Percentiles rank a stretch among this genome's conserved stretches.
These are phyloP conservation scores for Leptopilina drosophilae DNA, from an alignment of 2,888 invertebrate genomes.

Conservation along the genomic window DNA sequence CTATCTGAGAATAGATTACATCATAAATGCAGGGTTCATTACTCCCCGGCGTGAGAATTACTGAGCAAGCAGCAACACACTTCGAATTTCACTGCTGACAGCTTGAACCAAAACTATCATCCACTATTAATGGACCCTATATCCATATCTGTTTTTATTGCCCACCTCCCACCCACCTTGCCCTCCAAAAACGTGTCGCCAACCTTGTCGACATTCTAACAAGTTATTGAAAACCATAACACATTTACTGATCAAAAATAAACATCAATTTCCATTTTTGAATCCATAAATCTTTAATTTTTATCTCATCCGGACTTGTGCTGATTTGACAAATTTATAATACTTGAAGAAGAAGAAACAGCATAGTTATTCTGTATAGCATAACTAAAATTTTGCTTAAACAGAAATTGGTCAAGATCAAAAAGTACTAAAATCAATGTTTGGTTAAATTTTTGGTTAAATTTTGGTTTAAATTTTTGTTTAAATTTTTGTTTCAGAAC, in stretches of 20 bases:
- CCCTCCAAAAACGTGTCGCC: not conserved
- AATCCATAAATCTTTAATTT: not conserved
- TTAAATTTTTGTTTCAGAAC: conserved; percentile 51
- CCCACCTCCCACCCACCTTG: too few species aligned
- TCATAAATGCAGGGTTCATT: conserved; percentile 49
- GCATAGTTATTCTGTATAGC: too few species aligned
- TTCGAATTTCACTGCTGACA: conserved; percentile 38
- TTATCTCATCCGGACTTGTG: not conserved
- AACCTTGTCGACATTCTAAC: not conserved
- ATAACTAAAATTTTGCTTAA: too few species aligned
- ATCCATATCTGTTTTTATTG: conserved; percentile 13
- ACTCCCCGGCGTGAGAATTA: conserved; percentile 48
- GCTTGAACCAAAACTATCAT: not conserved
- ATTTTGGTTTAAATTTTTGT: too few species aligned
- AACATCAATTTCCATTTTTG: not conserved
- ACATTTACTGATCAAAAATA: not conserved
- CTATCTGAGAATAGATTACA: conserved; percentile 46
- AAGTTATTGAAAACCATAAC: conserved; percentile 3
- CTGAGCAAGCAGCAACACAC: conserved; percentile 21
- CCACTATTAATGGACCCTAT: conserved; percentile 21
- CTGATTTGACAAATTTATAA: too few species aligned
- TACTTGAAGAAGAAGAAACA: too few species aligned
- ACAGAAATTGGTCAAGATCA: too few species aligned
- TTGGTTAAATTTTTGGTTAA: too few species aligned
- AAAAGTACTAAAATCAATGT: too few species aligned